These are phyloP conservation scores for Balanococcus diminutus DNA, from an alignment of 2,888 invertebrate genomes.

Conservation along the genomic window DNA sequence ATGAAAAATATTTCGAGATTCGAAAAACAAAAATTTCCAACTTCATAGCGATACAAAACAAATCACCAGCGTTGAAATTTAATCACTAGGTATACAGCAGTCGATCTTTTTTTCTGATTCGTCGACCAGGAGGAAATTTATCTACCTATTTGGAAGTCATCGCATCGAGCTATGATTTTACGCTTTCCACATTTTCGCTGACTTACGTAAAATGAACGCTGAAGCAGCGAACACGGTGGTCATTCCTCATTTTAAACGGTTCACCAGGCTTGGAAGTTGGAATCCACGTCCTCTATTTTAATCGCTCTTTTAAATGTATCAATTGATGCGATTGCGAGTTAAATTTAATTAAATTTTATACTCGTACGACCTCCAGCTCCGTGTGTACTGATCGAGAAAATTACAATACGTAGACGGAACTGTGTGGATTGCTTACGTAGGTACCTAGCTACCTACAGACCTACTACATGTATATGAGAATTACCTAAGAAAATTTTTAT, in stretches of 20 bases:
- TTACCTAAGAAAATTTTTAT: not conserved
- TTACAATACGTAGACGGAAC: not conserved
- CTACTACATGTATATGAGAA: not conserved
- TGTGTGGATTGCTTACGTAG: not conserved
- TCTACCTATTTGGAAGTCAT: not conserved
- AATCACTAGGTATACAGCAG: not conserved
- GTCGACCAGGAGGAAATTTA: not conserved
- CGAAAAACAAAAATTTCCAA: not conserved
- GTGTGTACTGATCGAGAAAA: not conserved
- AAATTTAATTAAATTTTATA: not conserved
- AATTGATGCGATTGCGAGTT: not conserved
- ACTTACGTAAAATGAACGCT: conserved; percentile 23
- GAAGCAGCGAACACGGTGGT: not conserved
- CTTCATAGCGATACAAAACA: not conserved
- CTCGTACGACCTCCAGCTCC: not conserved
- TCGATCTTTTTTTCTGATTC: not conserved
- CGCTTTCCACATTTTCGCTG: conserved; percentile 6
- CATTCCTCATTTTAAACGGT: conserved; percentile 8
- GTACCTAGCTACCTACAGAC: not conserved
- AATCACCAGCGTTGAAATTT: not conserved
- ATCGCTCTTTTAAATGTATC: conserved; percentile 2
- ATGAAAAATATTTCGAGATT: not conserved
- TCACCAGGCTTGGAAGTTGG: not conserved
- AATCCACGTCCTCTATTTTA: conserved; percentile 16
- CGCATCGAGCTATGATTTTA: conserved; percentile 11